Evolutionary conservation across 2,888 invertebrate genomes (phyloP).

Genomic region (Drosophila formosana): DNA sequence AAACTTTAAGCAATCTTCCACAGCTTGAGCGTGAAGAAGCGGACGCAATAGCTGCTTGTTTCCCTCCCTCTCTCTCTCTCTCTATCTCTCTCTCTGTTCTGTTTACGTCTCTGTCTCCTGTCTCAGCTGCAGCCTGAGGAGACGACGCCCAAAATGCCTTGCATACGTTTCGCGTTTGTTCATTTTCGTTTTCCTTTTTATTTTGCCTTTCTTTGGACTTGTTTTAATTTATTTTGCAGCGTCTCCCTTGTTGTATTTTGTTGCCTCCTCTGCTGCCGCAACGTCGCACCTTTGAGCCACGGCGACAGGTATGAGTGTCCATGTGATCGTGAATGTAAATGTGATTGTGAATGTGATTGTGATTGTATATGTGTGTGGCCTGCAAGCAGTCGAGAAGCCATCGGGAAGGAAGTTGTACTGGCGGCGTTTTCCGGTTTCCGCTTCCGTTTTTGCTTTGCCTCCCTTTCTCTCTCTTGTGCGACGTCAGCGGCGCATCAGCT

Average conservation of each 20-base stretch:
- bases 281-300: slow-evolving; percentile 21
- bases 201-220: slow-evolving; percentile 32
- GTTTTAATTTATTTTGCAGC: slow-evolving; percentile 59
- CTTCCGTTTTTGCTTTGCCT: slow-evolving; percentile 19
- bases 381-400: slow-evolving; percentile 44
- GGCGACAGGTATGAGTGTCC: slow-evolving; percentile 29
- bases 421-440: slow-evolving; percentile 72
- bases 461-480: background rate
- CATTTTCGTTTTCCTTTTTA: slow-evolving; percentile 3
- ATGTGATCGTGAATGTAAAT: slow-evolving; percentile 3
- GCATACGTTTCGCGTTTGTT: slow-evolving; percentile 63
- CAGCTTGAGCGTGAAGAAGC: slow-evolving; percentile 69
- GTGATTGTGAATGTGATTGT: slow-evolving; percentile 16
- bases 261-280: background rate
- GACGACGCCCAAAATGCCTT: slow-evolving; percentile 49
- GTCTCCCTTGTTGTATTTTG: slow-evolving; percentile 13
- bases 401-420: slow-evolving; percentile 69
- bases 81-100: slow-evolving; percentile 8
- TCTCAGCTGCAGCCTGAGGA: slow-evolving; percentile 36
- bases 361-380: slow-evolving; percentile 19
- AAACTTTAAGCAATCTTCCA: slow-evolving; percentile 81
- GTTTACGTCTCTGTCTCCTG: slow-evolving; percentile 32
- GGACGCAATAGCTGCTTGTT: slow-evolving; percentile 23
- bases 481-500: slow-evolving; percentile 11
- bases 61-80: background rate